Percentiles rank a stretch among this genome's conserved stretches.
phyloP scores from a whole-genome alignment of 2,888 invertebrate genomes.

The Toxonevra muliebris region DNA sequence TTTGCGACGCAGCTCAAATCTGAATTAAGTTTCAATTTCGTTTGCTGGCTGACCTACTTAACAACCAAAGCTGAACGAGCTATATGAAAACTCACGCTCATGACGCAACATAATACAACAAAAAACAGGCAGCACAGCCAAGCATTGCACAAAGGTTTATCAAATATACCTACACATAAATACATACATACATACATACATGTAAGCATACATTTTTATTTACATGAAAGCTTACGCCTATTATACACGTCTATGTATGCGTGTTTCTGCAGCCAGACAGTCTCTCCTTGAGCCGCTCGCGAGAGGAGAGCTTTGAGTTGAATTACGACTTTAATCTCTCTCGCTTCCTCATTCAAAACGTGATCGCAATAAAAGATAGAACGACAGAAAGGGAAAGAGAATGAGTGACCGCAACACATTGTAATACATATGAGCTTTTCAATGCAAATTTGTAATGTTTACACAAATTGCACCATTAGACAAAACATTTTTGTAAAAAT shows the following conservation, averaged over 20 bases:
- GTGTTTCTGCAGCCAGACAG: neutral
- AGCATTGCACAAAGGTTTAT: constrained; percentile 24
- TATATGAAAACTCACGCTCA: constrained; percentile 30
- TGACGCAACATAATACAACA: constrained; percentile 40
- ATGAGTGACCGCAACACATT: too few species aligned
- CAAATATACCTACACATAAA: constrained; percentile 15
- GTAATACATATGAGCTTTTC: too few species aligned
- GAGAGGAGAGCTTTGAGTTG: too few species aligned
- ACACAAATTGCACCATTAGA: too few species aligned
- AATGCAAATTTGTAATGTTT: too few species aligned
- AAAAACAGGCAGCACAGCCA: neutral
- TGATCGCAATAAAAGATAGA: too few species aligned
- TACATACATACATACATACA: neutral
- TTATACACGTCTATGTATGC: neutral
- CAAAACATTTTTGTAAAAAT: too few species aligned
- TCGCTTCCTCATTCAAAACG: too few species aligned
- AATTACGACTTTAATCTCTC: too few species aligned
- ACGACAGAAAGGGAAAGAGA: too few species aligned
- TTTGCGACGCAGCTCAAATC: constrained; percentile 5
- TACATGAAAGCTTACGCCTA: neutral
- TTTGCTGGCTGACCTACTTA: constrained; percentile 65
- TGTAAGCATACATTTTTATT: neutral
- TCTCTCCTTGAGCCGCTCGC: too few species aligned
- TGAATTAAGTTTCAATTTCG: constrained; percentile 55
- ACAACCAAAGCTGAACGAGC: constrained; percentile 66